A percentile compares a stretch with the other conserved stretches of the same genome.
These are phyloP conservation scores for Sturmia bella DNA, from an alignment of 2,888 invertebrate genomes.

Conservation along the genomic window DNA sequence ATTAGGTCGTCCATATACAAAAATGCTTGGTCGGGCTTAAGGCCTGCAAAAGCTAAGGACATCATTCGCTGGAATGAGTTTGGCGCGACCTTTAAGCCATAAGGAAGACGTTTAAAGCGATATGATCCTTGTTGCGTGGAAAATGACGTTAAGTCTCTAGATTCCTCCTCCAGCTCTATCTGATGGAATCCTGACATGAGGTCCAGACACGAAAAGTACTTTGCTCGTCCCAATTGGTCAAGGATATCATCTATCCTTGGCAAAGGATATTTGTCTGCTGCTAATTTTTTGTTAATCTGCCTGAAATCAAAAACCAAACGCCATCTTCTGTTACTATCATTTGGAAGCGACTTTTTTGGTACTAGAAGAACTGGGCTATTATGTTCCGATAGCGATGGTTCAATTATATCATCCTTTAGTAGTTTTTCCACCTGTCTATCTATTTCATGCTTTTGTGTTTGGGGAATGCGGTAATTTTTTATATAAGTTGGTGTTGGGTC, in stretches of 20 bases:
- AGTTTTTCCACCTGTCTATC: neutral
- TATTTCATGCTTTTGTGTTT: too few relatives aligned
- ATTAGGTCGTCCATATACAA: too few relatives aligned
- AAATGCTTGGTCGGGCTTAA: neutral
- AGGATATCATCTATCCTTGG: constrained; percentile 26
- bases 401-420: neutral
- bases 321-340: neutral
- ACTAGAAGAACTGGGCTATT: neutral
- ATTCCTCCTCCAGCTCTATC: constrained; percentile 3
- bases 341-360: neutral
- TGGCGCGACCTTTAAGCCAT: neutral
- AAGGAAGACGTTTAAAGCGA: neutral
- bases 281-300: constrained; percentile 14
- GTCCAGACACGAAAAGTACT: constrained; percentile 15
- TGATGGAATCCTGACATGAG: constrained; percentile 11
- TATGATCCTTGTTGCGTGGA: neutral
- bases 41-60: constrained; percentile 10
- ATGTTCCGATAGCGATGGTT: neutral
- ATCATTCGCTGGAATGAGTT: too few relatives aligned
- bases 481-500: too few relatives aligned
- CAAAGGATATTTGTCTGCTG: constrained; percentile 22
- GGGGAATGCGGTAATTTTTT: too few relatives aligned
- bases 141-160: constrained; percentile 3
- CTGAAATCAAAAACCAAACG: neutral
- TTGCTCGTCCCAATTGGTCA: constrained; percentile 8